Evolutionary conservation across 2,888 invertebrate species (phyloP).

Genomic region (Mythimna lalbum): DNA sequence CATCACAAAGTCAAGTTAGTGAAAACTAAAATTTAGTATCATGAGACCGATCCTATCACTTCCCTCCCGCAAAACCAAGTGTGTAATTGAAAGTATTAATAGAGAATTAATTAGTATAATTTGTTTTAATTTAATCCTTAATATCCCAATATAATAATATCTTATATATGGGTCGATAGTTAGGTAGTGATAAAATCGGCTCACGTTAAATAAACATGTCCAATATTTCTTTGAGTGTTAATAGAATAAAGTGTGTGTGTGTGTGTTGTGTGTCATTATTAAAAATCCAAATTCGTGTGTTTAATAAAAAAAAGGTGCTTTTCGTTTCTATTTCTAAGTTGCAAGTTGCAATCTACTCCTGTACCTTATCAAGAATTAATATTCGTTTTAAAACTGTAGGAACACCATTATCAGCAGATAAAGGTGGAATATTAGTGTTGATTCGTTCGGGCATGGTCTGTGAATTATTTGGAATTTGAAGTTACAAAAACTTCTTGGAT

Average conservation of each 20-base stretch:
- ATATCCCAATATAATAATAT: too few relatives aligned
- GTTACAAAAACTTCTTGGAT: neutral
- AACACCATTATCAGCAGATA: constrained; percentile 60
- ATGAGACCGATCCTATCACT: constrained; percentile 37
- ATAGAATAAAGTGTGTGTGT: constrained; percentile 47
- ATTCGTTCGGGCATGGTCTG: constrained; percentile 75
- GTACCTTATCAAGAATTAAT: constrained; percentile 82
- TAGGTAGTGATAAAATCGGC: constrained; percentile 40
- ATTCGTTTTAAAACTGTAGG: constrained; percentile 77
- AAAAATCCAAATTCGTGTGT: constrained; percentile 47
- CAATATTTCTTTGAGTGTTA: constrained; percentile 45
- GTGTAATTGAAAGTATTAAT: too few relatives aligned
- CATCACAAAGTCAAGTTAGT: constrained; percentile 62
- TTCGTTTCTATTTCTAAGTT: constrained; percentile 38
- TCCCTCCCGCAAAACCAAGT: neutral
- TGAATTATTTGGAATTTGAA: constrained; percentile 69
- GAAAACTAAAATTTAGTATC: constrained; percentile 35
- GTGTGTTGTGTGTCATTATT: constrained; percentile 49
- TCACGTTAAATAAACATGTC: constrained; percentile 32
- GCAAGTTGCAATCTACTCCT: constrained; percentile 60
- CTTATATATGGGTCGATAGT: neutral
- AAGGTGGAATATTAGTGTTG: constrained; percentile 70
- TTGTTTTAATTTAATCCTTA: neutral
- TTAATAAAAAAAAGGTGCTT: constrained; percentile 34
- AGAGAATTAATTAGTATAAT: neutral